Evolutionary conservation across 2,888 invertebrate genomes (phyloP), one percentile per base, ranked within the genome.

Genomic region (Muscina levida): DNA sequence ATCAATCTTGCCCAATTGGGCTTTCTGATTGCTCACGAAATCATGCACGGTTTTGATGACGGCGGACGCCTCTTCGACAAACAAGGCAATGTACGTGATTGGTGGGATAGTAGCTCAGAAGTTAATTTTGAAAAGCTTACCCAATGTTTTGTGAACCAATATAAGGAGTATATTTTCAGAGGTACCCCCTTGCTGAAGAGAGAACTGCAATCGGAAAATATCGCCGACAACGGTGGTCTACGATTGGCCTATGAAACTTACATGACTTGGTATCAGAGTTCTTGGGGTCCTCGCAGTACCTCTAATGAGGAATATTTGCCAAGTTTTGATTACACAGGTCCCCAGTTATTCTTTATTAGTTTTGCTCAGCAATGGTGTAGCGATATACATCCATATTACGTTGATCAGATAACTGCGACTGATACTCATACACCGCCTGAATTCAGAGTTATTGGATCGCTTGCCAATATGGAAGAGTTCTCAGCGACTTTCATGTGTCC

Each of bases 221-320:
- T 83, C 6, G 77, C 82, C 22, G 82, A 82, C 11, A 82, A 73
- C 73, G 77, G 79, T 13, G 83, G 75, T 0, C 13, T 83, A 11
- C 81, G 79, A 48, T 76, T 82, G 8, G 82, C 83, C 3, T 83
- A 82, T 48, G 57, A 73, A 53, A 77, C 82, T 2, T 83, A 82
- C 15, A 24, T 79, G 10, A 67, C 72, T 15, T 83, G 82, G 82
- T 17, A 11, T 11, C 10, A 62, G 1, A n/a, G 10, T 6, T 8
- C 53, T 24, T 56, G 24, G 13, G 31, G 56, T 15, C 26, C 24
- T 6, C 31, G 13, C n/a, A 13, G 15, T 13, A n/a, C n/a, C n/a
- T n/a, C n/a, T n/a, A n/a, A n/a, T n/a, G n/a, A n/a, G n/a, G 26
- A 56, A 24, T 13, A 13, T 5, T 11, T 56, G 17, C 72, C 82